Conservation (phyloP, 2,888 invertebrate species). For the Agrilus biguttatus region DNA sequence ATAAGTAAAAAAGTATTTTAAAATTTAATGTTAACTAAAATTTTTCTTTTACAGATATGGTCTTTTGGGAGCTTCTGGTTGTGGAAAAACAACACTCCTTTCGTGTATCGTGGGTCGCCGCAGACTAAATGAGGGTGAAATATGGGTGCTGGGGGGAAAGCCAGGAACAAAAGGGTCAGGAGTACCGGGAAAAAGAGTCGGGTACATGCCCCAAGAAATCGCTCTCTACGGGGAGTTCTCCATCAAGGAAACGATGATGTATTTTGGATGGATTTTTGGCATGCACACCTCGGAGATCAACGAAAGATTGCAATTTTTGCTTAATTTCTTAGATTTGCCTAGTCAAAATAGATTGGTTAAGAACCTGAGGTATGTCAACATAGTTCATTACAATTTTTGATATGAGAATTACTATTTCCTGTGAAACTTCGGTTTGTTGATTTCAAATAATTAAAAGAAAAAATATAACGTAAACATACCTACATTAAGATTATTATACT, state of each 20-base stretch:
- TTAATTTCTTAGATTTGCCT: conserved; percentile 83
- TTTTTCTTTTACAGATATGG: conserved; percentile 57
- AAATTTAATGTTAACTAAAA: no score
- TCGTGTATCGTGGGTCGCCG: conserved; percentile 84
- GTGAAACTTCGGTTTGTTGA: no score
- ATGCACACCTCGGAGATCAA: conserved; percentile 73
- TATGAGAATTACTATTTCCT: no score
- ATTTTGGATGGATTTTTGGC: conserved; percentile 91
- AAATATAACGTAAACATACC: no score
- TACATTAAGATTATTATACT: no score
- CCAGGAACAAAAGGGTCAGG: conserved; percentile 79
- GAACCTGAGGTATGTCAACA: conserved; percentile 39
- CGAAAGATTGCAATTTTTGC: conserved; percentile 68
- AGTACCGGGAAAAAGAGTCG: conserved; percentile 83
- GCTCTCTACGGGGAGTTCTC: conserved; percentile 86
- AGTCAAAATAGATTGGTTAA: conserved; percentile 68
- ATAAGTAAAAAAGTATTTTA: no score
- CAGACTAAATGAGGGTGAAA: conserved; percentile 70
- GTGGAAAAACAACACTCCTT: conserved; percentile 91
- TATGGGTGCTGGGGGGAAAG: conserved; percentile 77
- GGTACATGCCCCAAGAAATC: conserved; percentile 92
- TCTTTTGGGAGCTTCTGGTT: conserved; percentile 84
- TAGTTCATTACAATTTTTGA: no score
- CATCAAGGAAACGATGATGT: conserved; percentile 89
- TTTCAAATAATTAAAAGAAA: no score